phyloP scores from a whole-genome alignment of 2,797 vertebrate genomes.

The Staurois parvus region DNA sequence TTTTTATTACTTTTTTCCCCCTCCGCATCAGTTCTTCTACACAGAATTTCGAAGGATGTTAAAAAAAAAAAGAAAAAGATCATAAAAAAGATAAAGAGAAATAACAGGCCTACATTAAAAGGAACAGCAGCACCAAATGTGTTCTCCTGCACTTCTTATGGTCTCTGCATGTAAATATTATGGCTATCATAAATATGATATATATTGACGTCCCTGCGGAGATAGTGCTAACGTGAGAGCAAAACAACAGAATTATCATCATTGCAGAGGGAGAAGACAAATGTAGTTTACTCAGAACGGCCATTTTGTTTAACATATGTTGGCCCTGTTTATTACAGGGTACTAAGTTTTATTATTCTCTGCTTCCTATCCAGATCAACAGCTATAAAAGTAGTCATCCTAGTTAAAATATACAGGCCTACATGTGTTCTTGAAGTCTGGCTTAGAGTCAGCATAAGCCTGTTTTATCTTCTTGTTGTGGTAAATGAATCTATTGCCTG shows the following conservation, averaged over 20 bases:
- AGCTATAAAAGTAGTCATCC: slow-evolving; percentile 45
- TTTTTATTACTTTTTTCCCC: slow-evolving; percentile 36
- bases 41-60: slow-evolving; percentile 9
- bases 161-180: slow-evolving; percentile 54
- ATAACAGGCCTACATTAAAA: slow-evolving; percentile 40
- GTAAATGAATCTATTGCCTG: background rate
- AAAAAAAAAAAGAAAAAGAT: slow-evolving; percentile 29
- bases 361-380: slow-evolving; percentile 44
- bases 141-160: slow-evolving; percentile 37
- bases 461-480: background rate
- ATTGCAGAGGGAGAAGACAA: background rate
- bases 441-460: background rate
- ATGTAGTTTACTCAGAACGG: slow-evolving; percentile 18
- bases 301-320: slow-evolving; percentile 48
- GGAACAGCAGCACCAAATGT: slow-evolving; percentile 22
- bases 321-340: slow-evolving; percentile 37
- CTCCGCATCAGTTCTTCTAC: slow-evolving; percentile 17
- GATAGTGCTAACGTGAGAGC: slow-evolving; percentile 26
- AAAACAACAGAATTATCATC: slow-evolving; percentile 27
- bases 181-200: slow-evolving; percentile 54
- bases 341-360: slow-evolving; percentile 30
- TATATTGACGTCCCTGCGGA: slow-evolving; percentile 15
- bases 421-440: slow-evolving; percentile 13
- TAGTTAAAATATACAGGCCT: slow-evolving; percentile 1
- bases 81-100: slow-evolving; percentile 45